Base-by-base conservation (phyloP, 2,888 invertebrate genomes). In the Glyphotaelius pellucidus region DNA sequence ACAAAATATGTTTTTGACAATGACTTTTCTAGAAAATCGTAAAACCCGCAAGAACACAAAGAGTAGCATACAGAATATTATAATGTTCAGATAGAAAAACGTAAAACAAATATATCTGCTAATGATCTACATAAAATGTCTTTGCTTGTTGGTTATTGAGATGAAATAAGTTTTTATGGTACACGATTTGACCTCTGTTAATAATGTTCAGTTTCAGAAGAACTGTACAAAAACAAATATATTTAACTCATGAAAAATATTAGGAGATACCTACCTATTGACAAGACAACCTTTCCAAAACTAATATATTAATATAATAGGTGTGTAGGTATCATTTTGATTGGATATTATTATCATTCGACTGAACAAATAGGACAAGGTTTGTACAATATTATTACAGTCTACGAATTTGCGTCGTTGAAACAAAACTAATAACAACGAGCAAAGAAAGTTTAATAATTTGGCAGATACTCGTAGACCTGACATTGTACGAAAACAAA, bases 381-480 rank as follows among this genome's bases (percentile, higher is more conserved):
- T n/a, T 25, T 67, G 7, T 67, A 67, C 25, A 9, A 2, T 67
- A 67, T 67, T 25, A 67, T 67, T 67, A 67, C 25, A 67, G 9
- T n/a, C 67, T 67, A 67, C 67, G 25, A n/a, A 67, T 67, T 67
- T 67, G 67, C 4, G 67, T 67, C 67, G 25, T 67, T n/a, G 67
- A 81, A 81, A 81, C 32, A 31, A 81, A 81, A 81, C 14, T 81
- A 81, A 81, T 32, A 81, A 81, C 30, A 81, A 81, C 25, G 19
- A 81, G 4, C 19, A 81, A 31, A 32, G 32, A 81, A 83, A 83
- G 32, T 38, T 35, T 83, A 31, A 35, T 32, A 31, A 83, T 83
- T 83, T 83, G 25, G 35, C 35, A 35, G 83, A 83, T 9, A 67
- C 25, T 25, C 25, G 25, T 67, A 67, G 25, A 25, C 7, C 15